phyloP scores from a whole-genome alignment of 2,113 vertebrate species.

The Cyanistes caeruleus region DNA sequence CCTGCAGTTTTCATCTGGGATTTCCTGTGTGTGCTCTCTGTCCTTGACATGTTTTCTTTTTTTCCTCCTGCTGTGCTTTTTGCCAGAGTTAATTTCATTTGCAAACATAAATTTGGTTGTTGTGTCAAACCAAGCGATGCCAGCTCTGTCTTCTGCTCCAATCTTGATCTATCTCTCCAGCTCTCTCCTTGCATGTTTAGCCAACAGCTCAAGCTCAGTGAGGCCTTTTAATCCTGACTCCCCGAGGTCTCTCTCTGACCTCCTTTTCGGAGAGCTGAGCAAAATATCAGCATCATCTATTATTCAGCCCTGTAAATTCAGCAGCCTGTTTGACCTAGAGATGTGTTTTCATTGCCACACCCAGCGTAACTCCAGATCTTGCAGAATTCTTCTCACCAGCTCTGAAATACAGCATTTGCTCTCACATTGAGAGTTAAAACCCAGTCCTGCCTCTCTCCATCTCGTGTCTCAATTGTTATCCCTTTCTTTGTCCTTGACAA shows the following conservation, averaged over 20 bases:
- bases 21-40: neutral
- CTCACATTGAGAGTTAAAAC: neutral
- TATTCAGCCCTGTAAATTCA: neutral
- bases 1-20: neutral
- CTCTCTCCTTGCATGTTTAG: neutral
- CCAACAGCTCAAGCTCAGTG: neutral
- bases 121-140: neutral
- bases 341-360: neutral
- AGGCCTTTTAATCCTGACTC: neutral
- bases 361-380: neutral
- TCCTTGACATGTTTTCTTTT: neutral
- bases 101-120: neutral
- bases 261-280: neutral
- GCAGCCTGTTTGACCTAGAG: neutral
- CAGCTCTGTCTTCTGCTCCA: neutral
- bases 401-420: neutral
- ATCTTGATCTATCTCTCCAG: neutral
- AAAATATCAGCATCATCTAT: neutral
- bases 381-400: neutral
- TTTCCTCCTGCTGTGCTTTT: neutral
- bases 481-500: conserved; percentile 31
- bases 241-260: conserved; percentile 6
- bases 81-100: neutral
- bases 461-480: neutral
- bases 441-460: neutral